phyloP scores from a whole-genome alignment of 2,888 invertebrate species.

The Apamea monoglypha region DNA sequence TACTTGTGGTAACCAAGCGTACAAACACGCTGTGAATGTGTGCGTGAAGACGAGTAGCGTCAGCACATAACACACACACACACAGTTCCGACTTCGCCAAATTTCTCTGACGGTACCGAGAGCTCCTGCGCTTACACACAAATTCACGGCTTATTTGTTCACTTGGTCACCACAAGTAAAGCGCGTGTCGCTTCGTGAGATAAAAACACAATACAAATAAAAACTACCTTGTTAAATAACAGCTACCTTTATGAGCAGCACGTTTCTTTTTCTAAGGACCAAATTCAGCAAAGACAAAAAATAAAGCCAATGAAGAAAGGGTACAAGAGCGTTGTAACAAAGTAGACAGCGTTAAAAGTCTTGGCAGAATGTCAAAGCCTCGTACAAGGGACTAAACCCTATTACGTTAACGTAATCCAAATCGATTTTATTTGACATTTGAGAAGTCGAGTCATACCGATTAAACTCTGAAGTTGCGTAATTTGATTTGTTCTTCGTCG shows the following conservation, averaged over 20 bases:
- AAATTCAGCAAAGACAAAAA: background rate
- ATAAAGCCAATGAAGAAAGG: background rate
- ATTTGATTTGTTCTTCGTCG: conserved; percentile 27
- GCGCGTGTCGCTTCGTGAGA: background rate
- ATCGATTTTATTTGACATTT: conserved; percentile 44
- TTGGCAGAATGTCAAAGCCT: conserved; percentile 33
- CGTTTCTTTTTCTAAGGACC: background rate
- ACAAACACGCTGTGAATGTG: background rate
- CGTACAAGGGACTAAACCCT: conserved; percentile 16
- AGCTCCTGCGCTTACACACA: background rate
- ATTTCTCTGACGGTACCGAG: background rate
- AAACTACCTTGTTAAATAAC: background rate
- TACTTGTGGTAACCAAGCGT: background rate
- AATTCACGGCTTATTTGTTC: background rate
- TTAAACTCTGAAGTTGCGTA: conserved; percentile 28
- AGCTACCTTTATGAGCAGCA: background rate
- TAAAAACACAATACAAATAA: background rate
- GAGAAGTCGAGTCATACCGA: conserved; percentile 17
- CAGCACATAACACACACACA: background rate
- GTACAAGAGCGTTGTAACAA: background rate
- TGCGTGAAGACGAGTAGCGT: background rate
- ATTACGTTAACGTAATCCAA: conserved; percentile 27
- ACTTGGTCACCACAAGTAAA: background rate
- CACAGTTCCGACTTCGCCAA: background rate
- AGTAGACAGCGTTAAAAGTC: background rate